Evolutionary conservation across 1,140 invertebrate genomes (phyloP), one percentile per base, ranked within the genome.

Genomic region (Magallana angulata): DNA sequence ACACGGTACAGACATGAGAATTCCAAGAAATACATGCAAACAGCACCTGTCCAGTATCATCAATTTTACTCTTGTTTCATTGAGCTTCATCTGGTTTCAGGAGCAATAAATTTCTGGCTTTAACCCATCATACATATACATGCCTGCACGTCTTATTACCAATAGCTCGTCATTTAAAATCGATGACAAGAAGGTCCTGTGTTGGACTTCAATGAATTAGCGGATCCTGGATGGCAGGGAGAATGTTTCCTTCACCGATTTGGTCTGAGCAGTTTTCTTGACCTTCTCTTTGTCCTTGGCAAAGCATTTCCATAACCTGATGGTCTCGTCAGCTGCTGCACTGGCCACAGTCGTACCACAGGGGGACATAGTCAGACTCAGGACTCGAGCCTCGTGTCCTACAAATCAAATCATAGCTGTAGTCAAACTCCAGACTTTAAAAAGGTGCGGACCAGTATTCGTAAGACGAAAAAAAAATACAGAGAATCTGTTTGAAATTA

Each of bases 271-370:
- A 12, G 68, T 76, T 30, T 82, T 82, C 57, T 82, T 82, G 48
- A 82, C 81, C 81, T 82, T 82, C 57, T 82, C 81, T 76, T 76
- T 76, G 16, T 57, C 57, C 6, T 58, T 82, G 57, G 36, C 81
- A 95, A 99, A 99, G 94, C 98, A 99, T 93, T 98, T 98, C 98
- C 99, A 99, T 6, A 99, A 94, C 76, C 98, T 95, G 11, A 99
- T 95, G 0, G 98, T 99, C 95, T 99, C 98, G 94, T 99, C 98
- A 1, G 98, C 98, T 71, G 97, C 98, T 16, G 98, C 98, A 89
- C 98, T 98, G 1, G 98, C 96, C 0, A 99, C 97, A 0, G 98
- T 98, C 57, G 96, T 97, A 30, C 97, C 98, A 95, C 99, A 98
- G 9, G 98, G 98, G 9, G 98, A 99, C 96, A 99, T 97, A 3